Base-by-base conservation (phyloP, 1,140 invertebrate genomes). In the Latrodectus geometricus region DNA sequence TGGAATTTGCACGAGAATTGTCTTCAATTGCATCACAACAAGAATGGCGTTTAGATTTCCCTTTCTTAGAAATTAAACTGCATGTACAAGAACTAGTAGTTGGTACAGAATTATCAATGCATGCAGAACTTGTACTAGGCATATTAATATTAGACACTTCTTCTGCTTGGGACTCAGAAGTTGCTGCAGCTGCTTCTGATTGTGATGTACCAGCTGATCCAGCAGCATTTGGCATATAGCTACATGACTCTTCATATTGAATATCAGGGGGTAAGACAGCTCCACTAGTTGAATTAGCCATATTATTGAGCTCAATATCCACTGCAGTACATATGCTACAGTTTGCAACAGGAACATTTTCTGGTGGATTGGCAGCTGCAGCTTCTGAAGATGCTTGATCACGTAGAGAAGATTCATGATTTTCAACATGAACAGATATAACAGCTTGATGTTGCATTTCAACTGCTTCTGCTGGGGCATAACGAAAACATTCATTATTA, bases 21-120 rank as follows among this genome's bases (percentile, higher is more conserved):
- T 78, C 52, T 8, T 73, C 50, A 54, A 17, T 65, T 15, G 70
- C 8, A 20, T 88, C 88, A 86, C 78, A 86, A 50, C 74, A 89
- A 50, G 88, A 89, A 82, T 87, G 88, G 8, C 87, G 77, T 56
- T 88, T 88, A 11, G 48, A 48, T 35, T 76, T 82, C n/a, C 79
- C 79, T 50, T 76, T 77, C 52, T 65, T 87, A 14, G 73, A 48
- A 54, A 11, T 77, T 17, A 76, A 8, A 15, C 73, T 49, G 56
- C 78, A 87, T 23, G 69, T 87, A 48, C 78, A 75, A 35, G 69
- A 35, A 73, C 61, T 84, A 52, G 85, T 77, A 61, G 81, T 77
- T 8, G 83, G 61, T n/a, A 86, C 35, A 9, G 48, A 73, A 21
- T 78, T 70, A 35, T 86, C 83, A 70, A 70, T 66, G 56, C 65